Conservation (phyloP, 2,888 invertebrate genomes). For the Nomada fucata region DNA sequence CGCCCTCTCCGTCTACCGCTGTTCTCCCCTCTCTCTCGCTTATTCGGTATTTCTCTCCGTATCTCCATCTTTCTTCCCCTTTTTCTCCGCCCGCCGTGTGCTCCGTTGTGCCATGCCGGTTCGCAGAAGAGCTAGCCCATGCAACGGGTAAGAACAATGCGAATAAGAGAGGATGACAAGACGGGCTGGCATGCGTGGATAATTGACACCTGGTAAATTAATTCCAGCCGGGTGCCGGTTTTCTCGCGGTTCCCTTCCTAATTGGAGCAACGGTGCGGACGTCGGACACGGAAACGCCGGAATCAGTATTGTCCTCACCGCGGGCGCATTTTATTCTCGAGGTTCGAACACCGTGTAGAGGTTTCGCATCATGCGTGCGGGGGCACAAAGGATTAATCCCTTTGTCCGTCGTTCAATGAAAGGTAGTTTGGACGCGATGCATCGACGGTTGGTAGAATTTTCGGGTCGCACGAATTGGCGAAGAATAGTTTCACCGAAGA, state of each 20-base stretch:
- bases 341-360: conserved; percentile 10
- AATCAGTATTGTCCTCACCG: conserved; percentile 15
- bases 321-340: neutral
- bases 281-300: neutral
- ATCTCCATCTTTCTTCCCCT: conserved; percentile 43
- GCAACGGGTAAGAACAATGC: conserved; percentile 70
- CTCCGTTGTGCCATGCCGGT: conserved; percentile 64
- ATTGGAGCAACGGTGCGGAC: neutral
- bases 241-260: conserved; percentile 26
- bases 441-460: neutral
- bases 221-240: conserved; percentile 51
- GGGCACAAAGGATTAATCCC: conserved; percentile 5
- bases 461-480: too few relatives aligned
- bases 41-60: conserved; percentile 56
- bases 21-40: conserved; percentile 42
- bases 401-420: neutral
- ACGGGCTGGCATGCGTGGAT: conserved; percentile 60
- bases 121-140: conserved; percentile 63
- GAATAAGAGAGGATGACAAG: conserved; percentile 66
- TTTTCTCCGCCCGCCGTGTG: conserved; percentile 46
- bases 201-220: conserved; percentile 66
- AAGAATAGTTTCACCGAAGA: too few relatives aligned
- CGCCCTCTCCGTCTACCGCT: conserved; percentile 17
- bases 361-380: conserved; percentile 14
- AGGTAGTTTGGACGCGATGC: neutral